Evolutionary conservation across 2,888 invertebrate species (phyloP), one percentile per base, ranked within the genome.

Genomic region (Idaea biselata): DNA sequence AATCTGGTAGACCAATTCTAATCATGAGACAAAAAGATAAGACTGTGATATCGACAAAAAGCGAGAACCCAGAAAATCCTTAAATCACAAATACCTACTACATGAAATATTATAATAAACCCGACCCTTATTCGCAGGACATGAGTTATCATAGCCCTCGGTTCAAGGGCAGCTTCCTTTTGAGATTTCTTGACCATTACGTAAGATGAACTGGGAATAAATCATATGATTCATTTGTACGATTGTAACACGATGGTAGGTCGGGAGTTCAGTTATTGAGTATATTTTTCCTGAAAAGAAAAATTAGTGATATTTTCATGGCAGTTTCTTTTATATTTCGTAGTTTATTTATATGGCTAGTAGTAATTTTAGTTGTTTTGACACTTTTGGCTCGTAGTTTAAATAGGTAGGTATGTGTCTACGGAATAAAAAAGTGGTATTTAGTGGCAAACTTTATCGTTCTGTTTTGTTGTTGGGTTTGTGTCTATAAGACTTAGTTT

Each of bases 171-270:
- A 44, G 5, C 44, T 44, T 44, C 44, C 44, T 44, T 44, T 44
- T 7, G 44, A 44, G 44, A 44, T 44, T 44, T 44, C 44, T 44
- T 44, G 44, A 44, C 44, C 44, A 44, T 44, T 44, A 44, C 44
- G 44, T 44, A 44, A 44, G 44, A 44, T 44, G 44, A 44, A 44
- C 44, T 44, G 44, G 44, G 44, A 44, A 44, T 44, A 44, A 44
- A 44, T 44, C 44, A 44, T 14, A 8, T 14, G 44, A 44, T 44
- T 44, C 44, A 44, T 44, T 44, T 44, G 44, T 7, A 44, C 44
- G 44, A 44, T 44, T 44, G 44, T 44, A 44, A 44, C 44, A 44
- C 44, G 2, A 44, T 8, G 44, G 44, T 44, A 11, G 44, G 44
- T 44, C 14, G 8, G 11, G 44, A 11, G 14, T 44, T 44, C 14